Conservation (phyloP, 2,113 vertebrate species). For the Lethenteron camtschaticum region DNA sequence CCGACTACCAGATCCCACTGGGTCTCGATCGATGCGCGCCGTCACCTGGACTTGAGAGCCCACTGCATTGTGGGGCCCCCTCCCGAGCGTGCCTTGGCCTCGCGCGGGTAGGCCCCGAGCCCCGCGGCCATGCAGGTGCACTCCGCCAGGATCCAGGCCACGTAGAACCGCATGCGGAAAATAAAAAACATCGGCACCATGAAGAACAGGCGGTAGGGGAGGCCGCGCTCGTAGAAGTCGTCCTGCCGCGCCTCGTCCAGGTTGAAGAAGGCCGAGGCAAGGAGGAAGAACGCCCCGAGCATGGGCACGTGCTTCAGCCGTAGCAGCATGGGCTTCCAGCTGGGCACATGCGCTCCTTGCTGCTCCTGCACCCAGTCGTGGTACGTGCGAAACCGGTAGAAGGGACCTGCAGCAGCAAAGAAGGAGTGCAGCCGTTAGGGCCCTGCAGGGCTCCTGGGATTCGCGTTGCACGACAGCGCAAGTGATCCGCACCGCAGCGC, state of each 20-base stretch:
- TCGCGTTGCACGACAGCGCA: too few relatives aligned
- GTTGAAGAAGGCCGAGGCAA: slow-evolving; percentile 34
- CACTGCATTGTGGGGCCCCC: slow-evolving; percentile 47
- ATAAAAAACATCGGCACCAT: slow-evolving; percentile 56
- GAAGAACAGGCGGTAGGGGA: slow-evolving; percentile 47
- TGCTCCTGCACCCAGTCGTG: slow-evolving; percentile 50
- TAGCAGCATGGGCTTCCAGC: slow-evolving; percentile 32
- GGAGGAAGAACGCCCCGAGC: slow-evolving; percentile 38
- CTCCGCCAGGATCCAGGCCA: slow-evolving; percentile 57
- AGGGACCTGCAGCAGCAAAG: slow-evolving; percentile 30
- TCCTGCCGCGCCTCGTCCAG: slow-evolving; percentile 39
- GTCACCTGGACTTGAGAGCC: neutral
- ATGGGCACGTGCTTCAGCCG: slow-evolving; percentile 37
- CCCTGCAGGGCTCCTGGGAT: too few relatives aligned
- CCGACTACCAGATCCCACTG: slow-evolving; percentile 13
- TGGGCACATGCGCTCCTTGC: slow-evolving; percentile 27
- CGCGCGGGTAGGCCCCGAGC: slow-evolving; percentile 54
- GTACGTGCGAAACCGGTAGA: slow-evolving; percentile 56
- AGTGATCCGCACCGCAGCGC: too few relatives aligned
- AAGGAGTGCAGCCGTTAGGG: too few relatives aligned
- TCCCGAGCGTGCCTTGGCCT: slow-evolving; percentile 39
- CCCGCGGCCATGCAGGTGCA: slow-evolving; percentile 52
- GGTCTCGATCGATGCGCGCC: neutral
- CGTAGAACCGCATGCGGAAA: slow-evolving; percentile 69
- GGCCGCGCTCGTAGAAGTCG: slow-evolving; percentile 33